Evolutionary conservation across 2,888 invertebrate species (phyloP), one percentile per base, ranked within the genome.

Genomic region (Ennomos erosarius): DNA sequence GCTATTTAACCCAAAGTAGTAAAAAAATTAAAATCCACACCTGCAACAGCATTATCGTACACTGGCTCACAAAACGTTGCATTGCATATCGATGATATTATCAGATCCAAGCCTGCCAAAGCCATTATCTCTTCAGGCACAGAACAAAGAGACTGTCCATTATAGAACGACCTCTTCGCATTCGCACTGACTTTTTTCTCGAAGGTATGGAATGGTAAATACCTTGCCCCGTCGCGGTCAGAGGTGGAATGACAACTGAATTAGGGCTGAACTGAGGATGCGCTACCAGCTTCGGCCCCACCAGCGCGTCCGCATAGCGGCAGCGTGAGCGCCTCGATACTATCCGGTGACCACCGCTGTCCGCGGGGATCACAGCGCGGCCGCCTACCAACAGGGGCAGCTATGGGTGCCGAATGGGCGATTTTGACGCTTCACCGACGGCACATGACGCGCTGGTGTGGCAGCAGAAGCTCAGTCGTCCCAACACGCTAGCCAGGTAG

Each of bases 81-180:
- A 67, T 92, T 92, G 74, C 92, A 92, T 64, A 92, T 78, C 38
- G 89, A 73, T 6, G 91, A 83, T 51, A 90, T 78, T 51, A 93
- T 87, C 26, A 92, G 75, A 39, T 90, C 87, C 67, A 90, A 64
- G 44, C 91, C 92, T 55, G 79, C 78, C 88, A 90, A 64, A 44
- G 91, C 92, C 55, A 79, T 78, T 87, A 88, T 89, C 66, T 76
- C 83, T 81, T 79, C 47, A 42, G 39, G 12, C 38, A 38, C 9
- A 39, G 34, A 8, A n/a, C 8, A 13, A 34, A 35, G 9, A 51
- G 50, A 46, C 16, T 50, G 45, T 26, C 37, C 37, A 16, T 52
- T 48, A 49, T 10, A 54, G 45, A 46, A 53, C 42, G 13, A 57
- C 61, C 54, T 51, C 52, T 56, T 54, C 52, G 45, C 33, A 33